A percentile compares a stretch with the other conserved stretches of the same genome.
Evolutionary conservation across 2,797 vertebrate species (phyloP).

Genomic region (Brachyrhaphis roseni): DNA sequence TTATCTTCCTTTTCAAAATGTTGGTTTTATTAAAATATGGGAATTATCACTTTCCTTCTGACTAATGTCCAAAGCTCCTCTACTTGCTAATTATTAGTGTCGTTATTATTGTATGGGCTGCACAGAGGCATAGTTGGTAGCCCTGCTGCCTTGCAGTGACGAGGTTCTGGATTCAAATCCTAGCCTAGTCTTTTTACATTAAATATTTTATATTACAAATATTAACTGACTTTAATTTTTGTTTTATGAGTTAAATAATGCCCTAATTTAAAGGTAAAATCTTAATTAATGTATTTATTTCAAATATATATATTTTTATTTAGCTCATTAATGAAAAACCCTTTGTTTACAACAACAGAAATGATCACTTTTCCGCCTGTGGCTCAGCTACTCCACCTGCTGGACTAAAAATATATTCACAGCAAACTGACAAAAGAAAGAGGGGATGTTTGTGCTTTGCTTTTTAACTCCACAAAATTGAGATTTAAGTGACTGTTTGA

Average conservation of each 20-base stretch:
- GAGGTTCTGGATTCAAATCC: too few species aligned
- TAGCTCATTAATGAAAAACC: not conserved
- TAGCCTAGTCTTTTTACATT: not conserved
- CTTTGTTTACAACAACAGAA: not conserved
- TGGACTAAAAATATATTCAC: constrained; percentile 27
- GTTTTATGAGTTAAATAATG: not conserved
- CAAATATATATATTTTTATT: too few species aligned
- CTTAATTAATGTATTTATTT: not conserved
- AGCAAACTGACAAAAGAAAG: not conserved
- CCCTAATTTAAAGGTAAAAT: not conserved
- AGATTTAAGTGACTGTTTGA: not conserved
- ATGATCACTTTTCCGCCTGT: not conserved
- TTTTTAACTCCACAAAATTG: not conserved
- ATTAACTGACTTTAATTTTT: not conserved
- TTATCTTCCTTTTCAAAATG: not conserved
- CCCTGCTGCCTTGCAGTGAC: too few species aligned
- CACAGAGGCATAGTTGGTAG: too few species aligned
- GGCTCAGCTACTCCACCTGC: constrained; percentile 37
- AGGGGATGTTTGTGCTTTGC: not conserved
- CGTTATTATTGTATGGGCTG: not conserved
- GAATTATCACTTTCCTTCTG: not conserved
- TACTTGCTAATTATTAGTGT: not conserved
- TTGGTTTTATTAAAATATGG: not conserved
- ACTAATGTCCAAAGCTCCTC: not conserved
- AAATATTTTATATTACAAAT: not conserved